Base-by-base conservation (phyloP, 2,888 invertebrate genomes). In the Platycnemis pennipes region DNA sequence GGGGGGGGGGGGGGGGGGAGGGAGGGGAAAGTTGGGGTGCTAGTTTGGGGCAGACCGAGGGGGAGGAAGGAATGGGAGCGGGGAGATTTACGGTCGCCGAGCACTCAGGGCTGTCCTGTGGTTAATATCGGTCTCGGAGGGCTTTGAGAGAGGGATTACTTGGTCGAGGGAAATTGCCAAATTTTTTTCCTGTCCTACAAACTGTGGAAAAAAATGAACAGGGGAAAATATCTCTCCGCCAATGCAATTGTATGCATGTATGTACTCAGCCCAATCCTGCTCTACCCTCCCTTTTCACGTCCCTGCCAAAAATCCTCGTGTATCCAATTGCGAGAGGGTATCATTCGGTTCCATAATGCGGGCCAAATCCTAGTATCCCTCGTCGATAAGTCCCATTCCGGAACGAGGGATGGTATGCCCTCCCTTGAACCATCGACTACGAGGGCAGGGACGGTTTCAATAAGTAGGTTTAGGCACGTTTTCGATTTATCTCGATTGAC, bases 121-220 rank as follows among this genome's bases (percentile, higher is more conserved):
- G 77, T 77, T 77, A 77, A 77, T 77, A 77, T 77, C 37, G 77
- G 77, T 11, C 77, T 77, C 77, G 37, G 77, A 77, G 77, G 77
- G 77, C 37, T 77, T 77, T 77, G 13, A 37, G 3, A 16, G 37
- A 37, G 13, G 77, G 63, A n/a, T 26, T 63, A 22, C 63, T 37
- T 49, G 77, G 77, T 31, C 31, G 77, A 16, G 77, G 8, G 77
- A 26, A 77, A 77, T 77, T 77, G 77, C 77, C 77, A 77, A 77
- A 77, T 37, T 11, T 77, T 77, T n/a, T n/a, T 37, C 37, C 37
- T 13, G 8, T 37, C 37, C n/a, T 37, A 63, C 8, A 37, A 77
- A 77, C 77, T 37, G 37, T 31, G 37, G 77, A 77, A 37, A 63
- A n/a, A n/a, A n/a, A 19, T 63, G 4, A 63, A 26, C 5, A 19